phyloP scores from a whole-genome alignment of 2,797 vertebrate genomes.

The Xyrichtys novacula region DNA sequence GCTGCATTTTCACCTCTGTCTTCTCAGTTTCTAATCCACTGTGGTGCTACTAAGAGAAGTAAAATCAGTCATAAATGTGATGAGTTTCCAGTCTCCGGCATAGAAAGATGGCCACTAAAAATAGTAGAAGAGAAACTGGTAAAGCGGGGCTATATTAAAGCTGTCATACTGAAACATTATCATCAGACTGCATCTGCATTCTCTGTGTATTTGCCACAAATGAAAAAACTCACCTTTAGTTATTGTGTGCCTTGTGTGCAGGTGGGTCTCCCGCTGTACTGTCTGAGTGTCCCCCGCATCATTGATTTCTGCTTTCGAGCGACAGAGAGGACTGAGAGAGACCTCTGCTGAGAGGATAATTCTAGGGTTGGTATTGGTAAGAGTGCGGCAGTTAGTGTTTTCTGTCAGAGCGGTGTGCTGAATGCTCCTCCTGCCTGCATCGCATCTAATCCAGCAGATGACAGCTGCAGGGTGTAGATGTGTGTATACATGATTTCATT shows the following conservation, averaged over 20 bases:
- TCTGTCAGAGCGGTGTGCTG: slow-evolving; percentile 66
- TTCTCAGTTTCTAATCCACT: slow-evolving; percentile 48
- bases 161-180: slow-evolving; percentile 5
- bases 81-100: neutral
- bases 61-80: slow-evolving; percentile 31
- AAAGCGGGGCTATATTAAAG: neutral
- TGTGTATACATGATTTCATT: neutral
- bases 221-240: slow-evolving; percentile 33
- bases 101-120: neutral
- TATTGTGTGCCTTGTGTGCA: slow-evolving; percentile 43
- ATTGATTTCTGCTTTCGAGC: slow-evolving; percentile 72
- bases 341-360: slow-evolving; percentile 80
- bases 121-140: neutral
- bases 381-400: slow-evolving; percentile 74
- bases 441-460: slow-evolving; percentile 64
- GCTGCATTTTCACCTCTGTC: slow-evolving; percentile 46
- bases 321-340: slow-evolving; percentile 57
- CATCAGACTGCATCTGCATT: slow-evolving; percentile 20
- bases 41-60: slow-evolving; percentile 5
- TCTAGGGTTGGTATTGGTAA: slow-evolving; percentile 74
- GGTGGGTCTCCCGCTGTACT: slow-evolving; percentile 43
- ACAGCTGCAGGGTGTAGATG: slow-evolving; percentile 34
- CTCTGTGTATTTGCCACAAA: slow-evolving; percentile 14
- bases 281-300: slow-evolving; percentile 59
- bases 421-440: slow-evolving; percentile 60